These are phyloP conservation scores for Mellilla xanthometata DNA, from an alignment of 2,888 invertebrate species.

Conservation along the genomic window DNA sequence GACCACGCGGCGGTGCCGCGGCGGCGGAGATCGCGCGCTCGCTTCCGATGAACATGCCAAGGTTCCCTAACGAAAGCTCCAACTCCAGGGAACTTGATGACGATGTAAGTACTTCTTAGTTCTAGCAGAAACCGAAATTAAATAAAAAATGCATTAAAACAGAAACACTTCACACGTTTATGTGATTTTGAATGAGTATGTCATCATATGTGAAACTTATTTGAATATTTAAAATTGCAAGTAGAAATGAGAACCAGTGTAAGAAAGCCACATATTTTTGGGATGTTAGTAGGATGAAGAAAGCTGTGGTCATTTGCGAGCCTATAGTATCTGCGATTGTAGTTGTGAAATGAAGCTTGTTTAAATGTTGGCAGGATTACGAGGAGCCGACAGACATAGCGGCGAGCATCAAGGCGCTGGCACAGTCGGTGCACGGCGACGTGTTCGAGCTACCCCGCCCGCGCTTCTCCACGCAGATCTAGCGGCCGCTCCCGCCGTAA, in stretches of 20 bases:
- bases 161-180: too few relatives aligned
- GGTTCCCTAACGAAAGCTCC: slow-evolving; percentile 68
- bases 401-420: slow-evolving; percentile 95
- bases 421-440: slow-evolving; percentile 94
- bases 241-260: too few relatives aligned
- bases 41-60: slow-evolving; percentile 90
- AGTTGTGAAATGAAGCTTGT: too few relatives aligned
- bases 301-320: too few relatives aligned
- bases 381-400: slow-evolving; percentile 91
- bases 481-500: slow-evolving; percentile 48
- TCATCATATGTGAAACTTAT: too few relatives aligned
- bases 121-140: too few relatives aligned
- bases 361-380: slow-evolving; percentile 44
- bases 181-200: too few relatives aligned
- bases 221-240: too few relatives aligned
- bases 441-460: slow-evolving; percentile 94
- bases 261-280: too few relatives aligned
- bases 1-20: slow-evolving; percentile 68
- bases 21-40: slow-evolving; percentile 86
- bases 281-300: too few relatives aligned
- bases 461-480: slow-evolving; percentile 92
- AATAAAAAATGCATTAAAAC: too few relatives aligned
- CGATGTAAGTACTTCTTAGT: slow-evolving; percentile 65
- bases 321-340: too few relatives aligned
- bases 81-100: slow-evolving; percentile 69